Evolutionary conservation across 2,888 invertebrate species (phyloP).

Genomic region (Cataglyphis rosenhaueri): DNA sequence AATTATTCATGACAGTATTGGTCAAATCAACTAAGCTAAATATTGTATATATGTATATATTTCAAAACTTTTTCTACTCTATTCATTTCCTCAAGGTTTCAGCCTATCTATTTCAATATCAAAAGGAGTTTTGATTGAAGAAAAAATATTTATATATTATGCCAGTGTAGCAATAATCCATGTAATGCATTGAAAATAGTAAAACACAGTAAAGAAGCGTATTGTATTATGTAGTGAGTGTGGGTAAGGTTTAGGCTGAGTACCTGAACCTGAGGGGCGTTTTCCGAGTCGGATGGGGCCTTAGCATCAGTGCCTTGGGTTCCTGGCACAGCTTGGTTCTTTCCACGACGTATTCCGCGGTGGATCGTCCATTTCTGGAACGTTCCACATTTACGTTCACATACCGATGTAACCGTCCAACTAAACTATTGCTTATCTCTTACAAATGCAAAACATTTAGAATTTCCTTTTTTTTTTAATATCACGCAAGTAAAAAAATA

Average conservation of each 20-base stretch:
- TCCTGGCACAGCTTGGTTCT: conserved; percentile 85
- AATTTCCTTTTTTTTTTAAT: neutral
- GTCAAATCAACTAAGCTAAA: conserved; percentile 1
- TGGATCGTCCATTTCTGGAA: conserved; percentile 93
- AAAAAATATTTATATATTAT: conserved; percentile 46
- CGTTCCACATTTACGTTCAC: conserved; percentile 84
- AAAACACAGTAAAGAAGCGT: conserved; percentile 75
- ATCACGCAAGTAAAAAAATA: neutral
- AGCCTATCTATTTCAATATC: conserved; percentile 62
- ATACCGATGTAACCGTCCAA: conserved; percentile 67
- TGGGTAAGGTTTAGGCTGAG: conserved; percentile 83
- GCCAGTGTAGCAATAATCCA: conserved; percentile 61
- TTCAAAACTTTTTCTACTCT: conserved; percentile 38
- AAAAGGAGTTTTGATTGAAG: conserved; percentile 22
- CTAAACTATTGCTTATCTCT: conserved; percentile 60
- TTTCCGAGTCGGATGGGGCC: conserved; percentile 85
- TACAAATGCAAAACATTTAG: conserved; percentile 36
- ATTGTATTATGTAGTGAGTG: conserved; percentile 75
- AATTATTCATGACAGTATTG: neutral
- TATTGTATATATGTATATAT: neutral
- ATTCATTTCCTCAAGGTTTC: conserved; percentile 64
- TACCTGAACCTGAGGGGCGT: conserved; percentile 85
- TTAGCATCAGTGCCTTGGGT: conserved; percentile 84
- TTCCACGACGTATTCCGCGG: conserved; percentile 92
- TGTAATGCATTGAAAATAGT: conserved; percentile 66